Percentiles rank a stretch among this genome's conserved stretches.
Conservation (phyloP, 2,113 vertebrate genomes). For the Phylloscopus trochiloides region DNA sequence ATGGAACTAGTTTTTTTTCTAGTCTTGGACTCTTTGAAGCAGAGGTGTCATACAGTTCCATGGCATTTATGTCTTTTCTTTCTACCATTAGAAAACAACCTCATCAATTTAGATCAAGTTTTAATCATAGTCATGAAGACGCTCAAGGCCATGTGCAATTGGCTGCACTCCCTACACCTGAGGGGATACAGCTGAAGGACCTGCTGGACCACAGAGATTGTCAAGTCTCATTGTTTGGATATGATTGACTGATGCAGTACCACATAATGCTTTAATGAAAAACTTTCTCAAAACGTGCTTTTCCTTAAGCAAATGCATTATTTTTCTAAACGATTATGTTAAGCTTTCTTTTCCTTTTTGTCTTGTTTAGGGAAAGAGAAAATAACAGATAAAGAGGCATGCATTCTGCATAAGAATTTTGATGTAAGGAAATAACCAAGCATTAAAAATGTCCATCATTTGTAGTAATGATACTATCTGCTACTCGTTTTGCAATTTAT, state of each 20-base stretch:
- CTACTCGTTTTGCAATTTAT: neutral
- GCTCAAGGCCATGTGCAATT: neutral
- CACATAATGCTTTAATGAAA: neutral
- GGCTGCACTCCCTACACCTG: neutral
- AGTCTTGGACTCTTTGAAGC: neutral
- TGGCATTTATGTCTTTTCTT: neutral
- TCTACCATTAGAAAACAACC: neutral
- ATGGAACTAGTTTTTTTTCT: neutral
- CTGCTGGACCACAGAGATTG: neutral
- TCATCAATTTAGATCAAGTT: slow-evolving; percentile 22
- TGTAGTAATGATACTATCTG: neutral
- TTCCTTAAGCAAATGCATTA: neutral
- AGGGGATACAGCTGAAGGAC: neutral
- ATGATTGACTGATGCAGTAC: neutral
- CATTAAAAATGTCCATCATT: neutral
- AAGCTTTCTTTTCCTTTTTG: neutral
- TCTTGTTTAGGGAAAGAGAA: neutral
- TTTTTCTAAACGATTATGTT: neutral
- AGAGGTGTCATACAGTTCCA: neutral
- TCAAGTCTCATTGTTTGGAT: neutral
- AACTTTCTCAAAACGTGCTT: neutral
- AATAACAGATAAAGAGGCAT: neutral
- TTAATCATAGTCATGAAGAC: neutral
- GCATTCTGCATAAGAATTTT: neutral
- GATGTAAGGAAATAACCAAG: neutral